Evolutionary conservation across 2,888 invertebrate species (phyloP).

Genomic region (Macropis europaea): DNA sequence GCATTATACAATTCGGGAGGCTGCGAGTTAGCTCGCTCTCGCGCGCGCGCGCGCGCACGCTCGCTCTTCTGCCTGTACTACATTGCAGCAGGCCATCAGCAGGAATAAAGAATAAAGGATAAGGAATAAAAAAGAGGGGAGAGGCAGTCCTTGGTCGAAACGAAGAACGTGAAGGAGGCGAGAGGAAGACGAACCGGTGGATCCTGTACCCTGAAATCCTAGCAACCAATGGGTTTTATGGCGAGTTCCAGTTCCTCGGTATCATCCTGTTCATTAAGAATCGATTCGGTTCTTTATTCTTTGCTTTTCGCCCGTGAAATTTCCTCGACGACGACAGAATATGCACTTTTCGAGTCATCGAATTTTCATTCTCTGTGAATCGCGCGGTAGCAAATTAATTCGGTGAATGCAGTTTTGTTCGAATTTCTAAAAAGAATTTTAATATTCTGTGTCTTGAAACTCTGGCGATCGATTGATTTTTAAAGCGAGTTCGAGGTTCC

Average conservation of each 20-base stretch:
- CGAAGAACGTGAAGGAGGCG: slow-evolving; percentile 41
- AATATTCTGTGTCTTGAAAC: slow-evolving; percentile 23
- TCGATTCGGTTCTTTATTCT: not conserved
- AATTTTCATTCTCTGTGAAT: too few relatives aligned
- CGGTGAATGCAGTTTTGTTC: too few relatives aligned
- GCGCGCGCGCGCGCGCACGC: not conserved
- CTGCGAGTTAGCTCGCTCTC: slow-evolving; percentile 33
- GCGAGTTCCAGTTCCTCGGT: not conserved
- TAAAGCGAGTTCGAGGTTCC: not conserved
- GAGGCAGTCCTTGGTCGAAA: slow-evolving; percentile 58
- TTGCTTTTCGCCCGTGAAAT: too few relatives aligned
- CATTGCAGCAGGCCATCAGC: slow-evolving; percentile 66
- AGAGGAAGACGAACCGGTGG: slow-evolving; percentile 24
- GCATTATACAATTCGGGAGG: slow-evolving; percentile 71
- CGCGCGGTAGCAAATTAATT: too few relatives aligned
- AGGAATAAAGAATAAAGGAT: slow-evolving; percentile 71
- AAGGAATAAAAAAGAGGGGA: slow-evolving; percentile 68
- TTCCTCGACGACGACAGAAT: too few relatives aligned
- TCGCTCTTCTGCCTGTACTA: slow-evolving; percentile 47
- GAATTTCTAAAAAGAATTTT: too few relatives aligned
- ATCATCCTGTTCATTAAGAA: not conserved
- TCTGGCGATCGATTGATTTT: slow-evolving; percentile 33
- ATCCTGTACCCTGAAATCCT: slow-evolving; percentile 21
- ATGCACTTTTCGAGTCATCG: too few relatives aligned
- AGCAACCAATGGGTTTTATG: too few relatives aligned